Evolutionary conservation across 2,797 vertebrate genomes (phyloP).

Genomic region (Acrocephalus scirpaceus): DNA sequence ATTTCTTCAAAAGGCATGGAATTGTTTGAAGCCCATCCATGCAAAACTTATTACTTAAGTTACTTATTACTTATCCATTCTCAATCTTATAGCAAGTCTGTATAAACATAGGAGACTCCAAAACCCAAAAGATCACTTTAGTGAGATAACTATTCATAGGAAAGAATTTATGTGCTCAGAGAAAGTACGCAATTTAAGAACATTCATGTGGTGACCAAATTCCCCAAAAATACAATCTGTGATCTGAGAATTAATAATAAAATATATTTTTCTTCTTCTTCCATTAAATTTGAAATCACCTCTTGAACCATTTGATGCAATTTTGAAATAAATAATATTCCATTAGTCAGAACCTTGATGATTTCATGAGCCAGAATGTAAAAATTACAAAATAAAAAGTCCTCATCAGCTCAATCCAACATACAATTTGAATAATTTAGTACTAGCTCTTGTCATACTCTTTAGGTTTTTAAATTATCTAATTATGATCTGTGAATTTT

Average conservation of each 20-base stretch:
- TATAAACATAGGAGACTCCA: not conserved
- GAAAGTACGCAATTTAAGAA: not conserved
- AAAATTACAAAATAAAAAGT: not conserved
- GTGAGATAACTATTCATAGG: not conserved
- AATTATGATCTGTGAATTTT: not conserved
- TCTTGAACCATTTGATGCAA: not conserved
- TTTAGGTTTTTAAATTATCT: not conserved
- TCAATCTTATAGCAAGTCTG: not conserved
- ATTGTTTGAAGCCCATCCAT: not conserved
- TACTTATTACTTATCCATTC: not conserved
- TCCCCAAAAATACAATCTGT: not conserved
- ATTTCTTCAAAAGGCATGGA: not conserved
- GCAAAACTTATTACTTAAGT: not conserved
- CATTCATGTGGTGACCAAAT: not conserved
- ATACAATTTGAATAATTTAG: not conserved
- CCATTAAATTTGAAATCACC: not conserved
- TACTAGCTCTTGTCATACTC: not conserved
- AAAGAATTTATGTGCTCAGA: not conserved
- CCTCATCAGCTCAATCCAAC: not conserved
- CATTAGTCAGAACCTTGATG: not conserved
- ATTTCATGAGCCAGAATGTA: not conserved
- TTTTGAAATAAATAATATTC: not conserved
- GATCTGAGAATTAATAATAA: not conserved
- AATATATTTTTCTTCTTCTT: not conserved
- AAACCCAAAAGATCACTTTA: not conserved